Evolutionary conservation across 2,888 invertebrate species (phyloP), one percentile per base, ranked within the genome.

Genomic region (Cheiracanthium punctorium): DNA sequence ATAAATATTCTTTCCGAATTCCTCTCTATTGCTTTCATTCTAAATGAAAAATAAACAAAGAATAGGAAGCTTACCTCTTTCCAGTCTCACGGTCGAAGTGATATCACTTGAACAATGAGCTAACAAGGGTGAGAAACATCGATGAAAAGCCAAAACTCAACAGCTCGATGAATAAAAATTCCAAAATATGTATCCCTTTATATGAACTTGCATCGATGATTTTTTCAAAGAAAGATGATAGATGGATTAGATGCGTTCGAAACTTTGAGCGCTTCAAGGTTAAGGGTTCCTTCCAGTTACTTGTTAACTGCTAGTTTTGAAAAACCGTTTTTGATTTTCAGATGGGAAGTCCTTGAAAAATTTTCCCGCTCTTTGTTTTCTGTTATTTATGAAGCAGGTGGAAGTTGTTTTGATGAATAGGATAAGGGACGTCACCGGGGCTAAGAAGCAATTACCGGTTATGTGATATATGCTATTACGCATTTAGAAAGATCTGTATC

Each of bases 301-400:
- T 28, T 80, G 67, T 77, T 77, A 4, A 48, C 41, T 30, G 48
- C 72, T 72, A 17, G 72, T 52, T 43, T 80, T 24, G 33, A 70
- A 69, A 71, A 79, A 70, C 29, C 33, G 65, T 80, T 80, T 65
- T 20, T 80, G 73, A 80, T 65, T 73, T 43, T 17, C 32, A 24
- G 64, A 73, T n/a, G n/a, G 72, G 12, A 29, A 73, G 73, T 29
- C 73, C 80, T 73, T 80, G 72, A 73, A 73, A 14, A 43, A 20
- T 73, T 70, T 80, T 73, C 67, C 80, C 71, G n/a, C n/a, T 79
- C 71, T 71, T 79, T 79, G 70, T 71, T 79, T 79, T 77, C 33
- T 24, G 37, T 12, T 48, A 28, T 32, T 69, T 71, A 28, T 70
- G 58, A 29, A n/a, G 33, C 24, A 70, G 70, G 70, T 70, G 70